Percentiles rank a stretch among this genome's conserved stretches.
Conservation (phyloP, 2,888 invertebrate genomes). For the Seira ritae region DNA sequence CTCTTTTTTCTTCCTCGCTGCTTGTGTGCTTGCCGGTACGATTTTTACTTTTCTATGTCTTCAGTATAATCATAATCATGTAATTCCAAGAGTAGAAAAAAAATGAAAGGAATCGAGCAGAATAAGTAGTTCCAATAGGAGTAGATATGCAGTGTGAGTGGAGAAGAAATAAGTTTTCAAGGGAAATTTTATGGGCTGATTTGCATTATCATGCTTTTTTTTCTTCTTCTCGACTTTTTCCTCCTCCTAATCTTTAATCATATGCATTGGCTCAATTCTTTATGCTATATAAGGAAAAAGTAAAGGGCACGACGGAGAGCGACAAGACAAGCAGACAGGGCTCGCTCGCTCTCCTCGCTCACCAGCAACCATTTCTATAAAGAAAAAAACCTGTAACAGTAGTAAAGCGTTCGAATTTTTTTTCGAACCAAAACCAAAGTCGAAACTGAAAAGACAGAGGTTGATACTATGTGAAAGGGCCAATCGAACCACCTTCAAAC, state of each 20-base stretch:
- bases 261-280: conserved; percentile 54
- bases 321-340: conserved; percentile 35
- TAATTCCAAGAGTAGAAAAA: conserved; percentile 7
- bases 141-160: background rate
- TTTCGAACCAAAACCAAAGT: conserved; percentile 1
- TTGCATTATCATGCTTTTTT: conserved; percentile 66
- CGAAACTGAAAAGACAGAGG: background rate
- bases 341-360: too few species aligned
- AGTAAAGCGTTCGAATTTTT: background rate
- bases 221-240: conserved; percentile 25
- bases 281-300: conserved; percentile 55
- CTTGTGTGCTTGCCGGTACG: background rate
- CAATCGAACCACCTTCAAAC: background rate
- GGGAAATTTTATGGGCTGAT: conserved; percentile 65
- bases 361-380: conserved; percentile 39
- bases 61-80: conserved; percentile 11
- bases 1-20: background rate
- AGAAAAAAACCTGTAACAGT: conserved; percentile 48
- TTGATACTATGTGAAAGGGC: conserved; percentile 14
- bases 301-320: conserved; percentile 46
- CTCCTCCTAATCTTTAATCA: conserved; percentile 58
- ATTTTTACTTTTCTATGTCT: background rate
- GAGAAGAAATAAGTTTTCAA: conserved; percentile 58
- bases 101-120: conserved; percentile 15
- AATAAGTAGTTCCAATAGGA: conserved; percentile 12